Evolutionary conservation across 2,113 vertebrate species (phyloP), one percentile per base, ranked within the genome.

Genomic region (Platanista minor): DNA sequence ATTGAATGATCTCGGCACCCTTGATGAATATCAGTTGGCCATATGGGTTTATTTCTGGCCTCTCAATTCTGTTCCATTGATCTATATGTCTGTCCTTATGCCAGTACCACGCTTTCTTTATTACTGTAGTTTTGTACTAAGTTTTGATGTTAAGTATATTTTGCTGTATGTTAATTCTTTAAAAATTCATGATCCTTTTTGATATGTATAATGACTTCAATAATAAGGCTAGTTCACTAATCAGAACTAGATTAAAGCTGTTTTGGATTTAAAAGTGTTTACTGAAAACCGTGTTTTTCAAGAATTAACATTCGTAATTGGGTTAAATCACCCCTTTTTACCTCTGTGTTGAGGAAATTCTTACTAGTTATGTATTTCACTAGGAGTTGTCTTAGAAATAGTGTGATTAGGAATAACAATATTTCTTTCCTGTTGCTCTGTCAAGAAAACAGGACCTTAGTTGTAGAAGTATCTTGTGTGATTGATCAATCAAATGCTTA

Each of bases 211-310:
- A 36, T 67, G 49, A 74, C 54, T 77, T 95, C 31, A 90, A 2
- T 95, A 62, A 75, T 91, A 17, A 86, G 36, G 6, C 82, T 77
- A 49, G 52, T 77, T 96, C 75, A 96, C 21, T 46, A 77, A 49
- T 83, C 36, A 87, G 41, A 94, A 94, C 83, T 87, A 36, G 54
- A 84, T 83, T 82, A 43, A 91, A 86, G 43, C 14, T 6, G 21
- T 74, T 78, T 80, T 89, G 54, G 20, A 82, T 95, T 87, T 97
- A 15, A 92, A 95, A 83, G 11, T 78, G 1, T 67, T 91, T 84
- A 36, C 43, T 89, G 57, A 71, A 59, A 78, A 61, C 13, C n/a
- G 9, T 92, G 33, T 57, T 95, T 91, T 91, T 90, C 8, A 25
- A 62, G 7, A 86, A 54, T 87, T 90, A 97, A 31, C 74, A 75